A percentile compares a stretch with the other conserved stretches of the same genome.
These are phyloP conservation scores for Camelus dromedarius DNA, from an alignment of 2,113 vertebrate genomes.

Conservation along the genomic window DNA sequence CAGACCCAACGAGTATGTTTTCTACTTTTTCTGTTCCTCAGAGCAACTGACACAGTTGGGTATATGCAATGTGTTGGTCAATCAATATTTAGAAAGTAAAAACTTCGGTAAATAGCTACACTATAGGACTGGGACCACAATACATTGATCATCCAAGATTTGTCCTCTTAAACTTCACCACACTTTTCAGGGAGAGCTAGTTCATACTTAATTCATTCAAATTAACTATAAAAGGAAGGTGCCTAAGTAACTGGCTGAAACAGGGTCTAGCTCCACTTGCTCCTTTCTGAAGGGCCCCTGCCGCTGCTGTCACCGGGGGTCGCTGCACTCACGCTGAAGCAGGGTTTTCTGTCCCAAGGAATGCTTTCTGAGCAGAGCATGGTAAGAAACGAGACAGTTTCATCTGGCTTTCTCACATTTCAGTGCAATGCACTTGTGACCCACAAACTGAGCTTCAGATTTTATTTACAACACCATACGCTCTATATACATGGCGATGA, in stretches of 20 bases:
- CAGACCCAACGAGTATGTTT: not conserved
- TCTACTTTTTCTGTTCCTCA: not conserved
- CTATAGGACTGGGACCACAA: not conserved
- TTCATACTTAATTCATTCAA: not conserved
- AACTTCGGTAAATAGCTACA: not conserved
- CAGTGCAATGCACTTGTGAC: not conserved
- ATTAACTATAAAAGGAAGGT: not conserved
- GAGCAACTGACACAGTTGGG: not conserved
- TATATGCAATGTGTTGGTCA: not conserved
- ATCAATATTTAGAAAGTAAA: constrained; percentile 14
- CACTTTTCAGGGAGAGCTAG: not conserved
- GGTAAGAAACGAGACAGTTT: not conserved
- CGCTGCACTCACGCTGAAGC: not conserved
- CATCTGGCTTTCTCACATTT: constrained; percentile 10
- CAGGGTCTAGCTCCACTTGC: not conserved
- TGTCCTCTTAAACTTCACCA: not conserved
- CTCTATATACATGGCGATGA: not conserved
- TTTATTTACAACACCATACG: constrained; percentile 29
- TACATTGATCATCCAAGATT: not conserved
- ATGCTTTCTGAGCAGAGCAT: not conserved
- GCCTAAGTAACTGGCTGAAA: not conserved
- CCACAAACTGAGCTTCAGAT: not conserved
- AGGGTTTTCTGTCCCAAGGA: not conserved
- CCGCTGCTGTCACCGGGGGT: not conserved
- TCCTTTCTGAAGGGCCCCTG: not conserved